Evolutionary conservation across 2,888 invertebrate species (phyloP), one percentile per base, ranked within the genome.

Genomic region (Perizoma affinitatum): DNA sequence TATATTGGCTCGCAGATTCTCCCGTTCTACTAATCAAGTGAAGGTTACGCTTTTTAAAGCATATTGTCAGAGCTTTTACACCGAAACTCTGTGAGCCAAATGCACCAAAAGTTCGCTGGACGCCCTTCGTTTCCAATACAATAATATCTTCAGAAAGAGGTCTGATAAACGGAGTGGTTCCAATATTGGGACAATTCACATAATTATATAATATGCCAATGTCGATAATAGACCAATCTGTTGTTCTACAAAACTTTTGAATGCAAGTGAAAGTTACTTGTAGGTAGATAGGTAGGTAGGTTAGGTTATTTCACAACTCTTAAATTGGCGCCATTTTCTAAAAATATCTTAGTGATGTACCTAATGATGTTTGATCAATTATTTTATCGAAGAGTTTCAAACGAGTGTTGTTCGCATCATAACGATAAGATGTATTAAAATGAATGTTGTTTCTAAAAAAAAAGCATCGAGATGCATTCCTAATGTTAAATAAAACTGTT

Each of bases 361-460:
- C 22, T 22, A 22, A 22, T 22, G 22, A 22, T 22, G 22, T 22
- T 22, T 22, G 22, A 22, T 22, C 22, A 22, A 22, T 22, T 22
- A 22, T 22, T 22, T 22, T 22, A 22, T 22, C 22, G 22, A 22
- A 1, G 22, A 22, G 22, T 22, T 22, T 22, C 22, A 51, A 53
- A 53, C 49, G 68, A 67, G 58, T 56, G 61, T 58, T 65, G 68
- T 57, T 58, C 62, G 49, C 56, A 54, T 63, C 45, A 52, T 67
- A 63, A 67, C 64, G 67, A 70, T 71, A 61, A 50, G 36, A 51
- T 40, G 47, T 45, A 50, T 51, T 46, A 46, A 43, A 9, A 11
- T 34, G n/a, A 38, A 61, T 62, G 59, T 64, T 68, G 58, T 52
- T n/a, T n/a, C n/a, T n/a, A n/a, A n/a, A 58, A 54, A 51, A 62